phyloP scores from a whole-genome alignment of 2,113 vertebrate species.

The Silurus meridionalis region DNA sequence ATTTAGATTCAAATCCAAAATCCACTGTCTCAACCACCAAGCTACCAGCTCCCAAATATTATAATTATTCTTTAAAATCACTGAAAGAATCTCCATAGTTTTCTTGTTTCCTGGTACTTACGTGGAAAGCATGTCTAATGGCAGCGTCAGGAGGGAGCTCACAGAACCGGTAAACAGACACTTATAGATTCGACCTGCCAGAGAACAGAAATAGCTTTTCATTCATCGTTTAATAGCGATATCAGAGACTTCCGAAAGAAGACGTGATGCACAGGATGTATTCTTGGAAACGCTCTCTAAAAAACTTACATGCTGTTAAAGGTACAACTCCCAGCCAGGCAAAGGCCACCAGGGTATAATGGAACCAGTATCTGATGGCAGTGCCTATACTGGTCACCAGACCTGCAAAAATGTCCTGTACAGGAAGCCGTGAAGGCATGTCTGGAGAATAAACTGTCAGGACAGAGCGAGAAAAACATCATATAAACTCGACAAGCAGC shows the following conservation, averaged over 20 bases:
- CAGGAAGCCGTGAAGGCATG: conserved; percentile 98
- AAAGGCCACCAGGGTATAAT: conserved; percentile 99
- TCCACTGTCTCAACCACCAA: too few species aligned
- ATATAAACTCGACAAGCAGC: background rate
- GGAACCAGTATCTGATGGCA: conserved; percentile 99
- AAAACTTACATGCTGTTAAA: conserved; percentile 95
- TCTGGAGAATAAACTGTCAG: conserved; percentile 97
- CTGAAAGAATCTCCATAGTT: background rate
- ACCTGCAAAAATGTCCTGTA: conserved; percentile 98
- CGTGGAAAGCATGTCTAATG: conserved; percentile 96
- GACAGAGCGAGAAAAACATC: background rate
- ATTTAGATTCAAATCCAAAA: too few species aligned
- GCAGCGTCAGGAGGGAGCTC: conserved; percentile 96
- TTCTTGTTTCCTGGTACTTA: conserved; percentile 72
- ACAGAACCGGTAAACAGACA: conserved; percentile 99
- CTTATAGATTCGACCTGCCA: conserved; percentile 94
- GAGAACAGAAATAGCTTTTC: conserved; percentile 35
- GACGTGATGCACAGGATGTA: background rate
- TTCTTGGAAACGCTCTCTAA: background rate
- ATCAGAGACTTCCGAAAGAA: background rate
- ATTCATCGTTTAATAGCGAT: background rate
- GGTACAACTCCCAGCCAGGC: conserved; percentile 99
- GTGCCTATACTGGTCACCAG: conserved; percentile 98
- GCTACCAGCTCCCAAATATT: too few species aligned
- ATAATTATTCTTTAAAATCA: background rate